Conservation (phyloP, 2,888 invertebrate species). For the Sarcophaga variegata region DNA sequence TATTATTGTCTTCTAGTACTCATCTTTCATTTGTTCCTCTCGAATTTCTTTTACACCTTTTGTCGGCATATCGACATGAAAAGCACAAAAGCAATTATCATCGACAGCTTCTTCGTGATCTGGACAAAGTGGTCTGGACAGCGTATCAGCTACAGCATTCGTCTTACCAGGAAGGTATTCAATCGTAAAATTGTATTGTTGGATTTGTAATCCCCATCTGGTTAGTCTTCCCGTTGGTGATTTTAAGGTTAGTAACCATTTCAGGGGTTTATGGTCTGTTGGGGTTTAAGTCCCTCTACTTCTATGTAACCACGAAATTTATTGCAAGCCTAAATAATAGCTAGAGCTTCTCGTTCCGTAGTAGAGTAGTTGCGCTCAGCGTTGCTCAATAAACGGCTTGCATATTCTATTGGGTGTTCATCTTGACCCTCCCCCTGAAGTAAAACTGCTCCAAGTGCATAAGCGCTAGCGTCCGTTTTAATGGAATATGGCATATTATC, state of each 20-base stretch:
- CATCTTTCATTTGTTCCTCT: constrained; percentile 20
- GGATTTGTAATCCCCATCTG: constrained; percentile 80
- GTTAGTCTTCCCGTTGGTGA: constrained; percentile 79
- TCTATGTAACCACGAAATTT: constrained; percentile 81
- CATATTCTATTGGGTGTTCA: constrained; percentile 60
- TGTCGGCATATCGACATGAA: neutral
- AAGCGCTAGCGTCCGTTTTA: too few species aligned
- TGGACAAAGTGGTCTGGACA: constrained; percentile 51
- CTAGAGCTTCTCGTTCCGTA: constrained; percentile 77
- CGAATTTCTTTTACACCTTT: too few species aligned
- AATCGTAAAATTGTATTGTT: constrained; percentile 78
- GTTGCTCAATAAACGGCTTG: constrained; percentile 70
- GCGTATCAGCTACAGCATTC: constrained; percentile 53
- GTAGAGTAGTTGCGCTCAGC: constrained; percentile 71
- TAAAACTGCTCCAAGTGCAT: neutral
- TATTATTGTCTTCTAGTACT: constrained; percentile 19
- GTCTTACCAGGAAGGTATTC: constrained; percentile 78
- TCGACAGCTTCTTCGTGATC: neutral
- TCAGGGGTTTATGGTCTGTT: constrained; percentile 82
- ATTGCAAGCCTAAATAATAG: constrained; percentile 62
- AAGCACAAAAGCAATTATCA: too few species aligned
- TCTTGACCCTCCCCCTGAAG: too few species aligned
- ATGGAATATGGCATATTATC: too few species aligned
- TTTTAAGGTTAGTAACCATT: constrained; percentile 80
- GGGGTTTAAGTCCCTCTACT: constrained; percentile 69